These are phyloP conservation scores for Malurus cyaneus DNA, from an alignment of 2,113 vertebrate genomes.

Conservation along the genomic window DNA sequence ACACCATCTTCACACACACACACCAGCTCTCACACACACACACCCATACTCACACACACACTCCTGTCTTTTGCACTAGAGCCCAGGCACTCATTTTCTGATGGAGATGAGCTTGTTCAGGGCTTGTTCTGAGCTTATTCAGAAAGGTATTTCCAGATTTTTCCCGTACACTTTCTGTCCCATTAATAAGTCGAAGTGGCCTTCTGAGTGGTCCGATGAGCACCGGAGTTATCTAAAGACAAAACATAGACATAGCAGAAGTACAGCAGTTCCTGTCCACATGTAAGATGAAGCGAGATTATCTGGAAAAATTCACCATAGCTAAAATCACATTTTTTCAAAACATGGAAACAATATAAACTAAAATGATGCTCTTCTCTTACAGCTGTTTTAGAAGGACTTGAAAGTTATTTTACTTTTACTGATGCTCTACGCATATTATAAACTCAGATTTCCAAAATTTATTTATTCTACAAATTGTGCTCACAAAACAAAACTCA, in stretches of 20 bases:
- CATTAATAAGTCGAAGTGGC: background rate
- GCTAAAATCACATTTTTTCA: background rate
- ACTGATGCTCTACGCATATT: background rate
- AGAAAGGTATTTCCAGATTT: background rate
- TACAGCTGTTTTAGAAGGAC: background rate
- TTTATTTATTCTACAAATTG: background rate
- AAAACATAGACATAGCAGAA: background rate
- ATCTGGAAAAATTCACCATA: background rate
- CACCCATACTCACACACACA: background rate
- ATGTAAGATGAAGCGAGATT: background rate
- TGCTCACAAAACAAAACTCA: no score
- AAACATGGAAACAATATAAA: background rate
- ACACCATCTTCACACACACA: background rate
- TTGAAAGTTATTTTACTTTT: background rate
- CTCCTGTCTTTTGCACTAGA: accelerated
- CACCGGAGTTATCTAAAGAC: background rate
- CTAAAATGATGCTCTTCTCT: background rate
- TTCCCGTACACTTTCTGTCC: background rate
- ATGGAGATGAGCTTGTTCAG: background rate
- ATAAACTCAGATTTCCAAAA: background rate
- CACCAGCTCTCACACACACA: background rate
- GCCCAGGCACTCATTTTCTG: background rate
- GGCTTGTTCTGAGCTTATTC: background rate
- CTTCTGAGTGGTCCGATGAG: background rate
- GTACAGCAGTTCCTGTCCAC: background rate